phyloP scores from a whole-genome alignment of 2,888 invertebrate species.

The Melipona beecheii region DNA sequence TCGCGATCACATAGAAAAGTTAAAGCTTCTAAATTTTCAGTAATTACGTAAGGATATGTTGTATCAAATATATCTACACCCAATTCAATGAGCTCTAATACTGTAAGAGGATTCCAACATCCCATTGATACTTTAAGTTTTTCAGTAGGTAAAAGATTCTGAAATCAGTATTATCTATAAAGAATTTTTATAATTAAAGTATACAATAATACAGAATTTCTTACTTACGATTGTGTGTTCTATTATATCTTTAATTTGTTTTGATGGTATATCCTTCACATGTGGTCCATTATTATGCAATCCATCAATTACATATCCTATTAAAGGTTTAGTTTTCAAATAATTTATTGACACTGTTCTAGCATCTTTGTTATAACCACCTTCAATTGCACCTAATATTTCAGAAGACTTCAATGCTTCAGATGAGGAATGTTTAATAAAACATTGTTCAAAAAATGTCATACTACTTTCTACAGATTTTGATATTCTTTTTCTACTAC shows the following conservation, averaged over 20 bases:
- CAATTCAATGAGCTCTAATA: conserved; percentile 89
- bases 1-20: conserved; percentile 85
- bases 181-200: background rate
- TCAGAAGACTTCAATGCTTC: conserved; percentile 84
- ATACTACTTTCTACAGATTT: conserved; percentile 91
- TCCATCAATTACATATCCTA: conserved; percentile 93
- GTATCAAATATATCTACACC: conserved; percentile 96
- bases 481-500: conserved; percentile 88
- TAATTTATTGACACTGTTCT: conserved; percentile 88
- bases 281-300: conserved; percentile 90
- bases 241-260: conserved; percentile 87
- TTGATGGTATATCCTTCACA: conserved; percentile 85
- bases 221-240: conserved; percentile 87
- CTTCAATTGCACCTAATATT: conserved; percentile 89
- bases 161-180: conserved; percentile 49
- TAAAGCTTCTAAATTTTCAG: conserved; percentile 89
- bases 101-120: conserved; percentile 90
- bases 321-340: conserved; percentile 86
- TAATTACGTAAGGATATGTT: conserved; percentile 90
- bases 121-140: conserved; percentile 91
- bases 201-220: conserved; percentile 1
- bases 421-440: conserved; percentile 87
- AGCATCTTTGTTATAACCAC: conserved; percentile 89
- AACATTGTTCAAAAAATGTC: conserved; percentile 88
- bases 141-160: conserved; percentile 88